A percentile compares a stretch with the other conserved stretches of the same genome.
These are phyloP conservation scores for Nebria salina DNA, from an alignment of 2,888 invertebrate genomes.

Conservation along the genomic window DNA sequence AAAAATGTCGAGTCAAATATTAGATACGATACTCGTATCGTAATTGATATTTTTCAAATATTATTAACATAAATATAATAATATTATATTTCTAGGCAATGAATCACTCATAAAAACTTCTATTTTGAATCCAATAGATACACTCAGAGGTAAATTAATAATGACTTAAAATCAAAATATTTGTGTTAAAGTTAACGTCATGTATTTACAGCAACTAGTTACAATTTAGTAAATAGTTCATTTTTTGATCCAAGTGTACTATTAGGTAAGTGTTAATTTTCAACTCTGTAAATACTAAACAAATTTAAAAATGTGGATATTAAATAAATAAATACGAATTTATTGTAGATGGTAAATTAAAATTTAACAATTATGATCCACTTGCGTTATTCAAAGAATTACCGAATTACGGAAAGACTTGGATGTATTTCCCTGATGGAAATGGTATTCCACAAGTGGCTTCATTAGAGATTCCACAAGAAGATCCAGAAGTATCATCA, in stretches of 20 bases:
- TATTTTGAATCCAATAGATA: background rate
- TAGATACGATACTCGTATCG: too few relatives aligned
- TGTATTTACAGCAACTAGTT: background rate
- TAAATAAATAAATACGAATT: too few relatives aligned
- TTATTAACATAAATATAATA: background rate
- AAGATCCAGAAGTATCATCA: constrained; percentile 4
- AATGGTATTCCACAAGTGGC: constrained; percentile 58
- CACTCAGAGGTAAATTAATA: background rate
- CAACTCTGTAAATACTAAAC: background rate
- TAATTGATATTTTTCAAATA: too few relatives aligned
- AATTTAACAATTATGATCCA: constrained; percentile 34
- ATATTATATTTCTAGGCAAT: background rate
- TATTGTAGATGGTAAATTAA: background rate
- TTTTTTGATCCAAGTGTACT: background rate
- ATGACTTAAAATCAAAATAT: background rate
- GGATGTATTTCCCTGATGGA: constrained; percentile 64
- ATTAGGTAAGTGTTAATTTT: background rate
- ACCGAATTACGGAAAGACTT: constrained; percentile 62
- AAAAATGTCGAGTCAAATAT: background rate
- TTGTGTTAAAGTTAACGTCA: background rate
- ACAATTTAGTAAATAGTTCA: background rate
- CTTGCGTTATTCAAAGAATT: constrained; percentile 49
- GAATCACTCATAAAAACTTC: background rate
- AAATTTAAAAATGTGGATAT: background rate
- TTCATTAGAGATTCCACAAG: constrained; percentile 48